These are phyloP conservation scores for Eudyptes chrysolophus DNA, from an alignment of 2,113 vertebrate species.

Conservation along the genomic window DNA sequence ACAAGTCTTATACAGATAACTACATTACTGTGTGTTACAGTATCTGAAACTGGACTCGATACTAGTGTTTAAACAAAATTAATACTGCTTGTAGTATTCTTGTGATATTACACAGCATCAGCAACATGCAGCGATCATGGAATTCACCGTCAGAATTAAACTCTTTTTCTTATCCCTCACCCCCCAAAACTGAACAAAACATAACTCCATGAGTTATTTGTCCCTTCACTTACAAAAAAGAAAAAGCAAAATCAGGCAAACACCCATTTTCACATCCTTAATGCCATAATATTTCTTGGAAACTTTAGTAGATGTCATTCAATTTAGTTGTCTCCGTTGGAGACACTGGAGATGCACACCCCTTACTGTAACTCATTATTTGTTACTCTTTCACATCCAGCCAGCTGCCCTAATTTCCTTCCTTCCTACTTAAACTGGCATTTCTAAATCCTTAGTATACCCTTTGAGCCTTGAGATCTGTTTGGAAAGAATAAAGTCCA, in stretches of 20 bases:
- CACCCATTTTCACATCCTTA: not conserved
- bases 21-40: not conserved
- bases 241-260: not conserved
- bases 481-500: constrained; percentile 2
- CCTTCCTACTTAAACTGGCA: not conserved
- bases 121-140: accelerated
- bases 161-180: not conserved
- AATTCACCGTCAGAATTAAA: not conserved
- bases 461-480: not conserved
- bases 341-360: accelerated
- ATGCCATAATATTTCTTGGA: not conserved
- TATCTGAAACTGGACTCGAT: not conserved
- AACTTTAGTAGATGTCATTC: not conserved
- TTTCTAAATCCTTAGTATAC: not conserved
- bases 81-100: not conserved
- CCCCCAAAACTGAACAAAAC: not conserved
- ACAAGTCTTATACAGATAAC: not conserved
- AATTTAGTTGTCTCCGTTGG: not conserved
- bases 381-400: not conserved
- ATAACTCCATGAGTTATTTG: not conserved
- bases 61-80: not conserved
- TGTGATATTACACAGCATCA: not conserved
- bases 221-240: not conserved
- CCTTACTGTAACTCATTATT: not conserved
- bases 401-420: not conserved